These are phyloP conservation scores for Amblyopsis rosae DNA, from an alignment of 2,113 vertebrate genomes.

Conservation along the genomic window DNA sequence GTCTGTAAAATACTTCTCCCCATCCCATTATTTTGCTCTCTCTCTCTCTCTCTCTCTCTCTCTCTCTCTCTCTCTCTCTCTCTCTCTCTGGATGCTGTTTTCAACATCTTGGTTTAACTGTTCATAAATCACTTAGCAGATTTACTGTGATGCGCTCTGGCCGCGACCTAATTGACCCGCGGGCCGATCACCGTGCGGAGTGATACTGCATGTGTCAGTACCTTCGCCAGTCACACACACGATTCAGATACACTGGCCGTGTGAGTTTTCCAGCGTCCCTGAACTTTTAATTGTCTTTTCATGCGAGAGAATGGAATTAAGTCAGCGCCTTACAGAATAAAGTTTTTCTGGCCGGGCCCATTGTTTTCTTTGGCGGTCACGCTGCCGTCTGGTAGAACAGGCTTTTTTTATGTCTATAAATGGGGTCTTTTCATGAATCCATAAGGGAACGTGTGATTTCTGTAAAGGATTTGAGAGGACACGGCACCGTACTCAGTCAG, in stretches of 20 bases:
- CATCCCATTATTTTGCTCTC: constrained; percentile 1
- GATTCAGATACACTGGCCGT: constrained; percentile 35
- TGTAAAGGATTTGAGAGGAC: constrained; percentile 63
- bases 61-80: constrained; percentile 18
- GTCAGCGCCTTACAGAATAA: constrained; percentile 60
- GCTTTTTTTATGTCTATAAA: constrained; percentile 69
- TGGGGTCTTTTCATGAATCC: constrained; percentile 72
- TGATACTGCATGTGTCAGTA: constrained; percentile 63
- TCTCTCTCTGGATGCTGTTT: constrained; percentile 20
- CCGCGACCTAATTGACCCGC: constrained; percentile 45
- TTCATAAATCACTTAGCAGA: constrained; percentile 57
- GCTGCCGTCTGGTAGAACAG: constrained; percentile 63
- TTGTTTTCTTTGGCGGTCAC: constrained; percentile 70
- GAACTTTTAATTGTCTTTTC: constrained; percentile 62
- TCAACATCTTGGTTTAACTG: constrained; percentile 18
- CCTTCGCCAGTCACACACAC: constrained; percentile 50
- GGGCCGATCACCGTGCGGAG: constrained; percentile 55
- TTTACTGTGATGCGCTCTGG: constrained; percentile 31
- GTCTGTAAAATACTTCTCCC: constrained; percentile 45
- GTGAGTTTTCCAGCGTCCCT: constrained; percentile 51
- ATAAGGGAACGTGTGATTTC: constrained; percentile 61
- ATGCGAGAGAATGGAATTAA: constrained; percentile 71
- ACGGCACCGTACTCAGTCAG: constrained; percentile 48
- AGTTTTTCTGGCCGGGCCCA: constrained; percentile 62
- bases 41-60: constrained; percentile 1